phyloP scores from a whole-genome alignment of 2,797 vertebrate species.

The Delichon dasypus region DNA sequence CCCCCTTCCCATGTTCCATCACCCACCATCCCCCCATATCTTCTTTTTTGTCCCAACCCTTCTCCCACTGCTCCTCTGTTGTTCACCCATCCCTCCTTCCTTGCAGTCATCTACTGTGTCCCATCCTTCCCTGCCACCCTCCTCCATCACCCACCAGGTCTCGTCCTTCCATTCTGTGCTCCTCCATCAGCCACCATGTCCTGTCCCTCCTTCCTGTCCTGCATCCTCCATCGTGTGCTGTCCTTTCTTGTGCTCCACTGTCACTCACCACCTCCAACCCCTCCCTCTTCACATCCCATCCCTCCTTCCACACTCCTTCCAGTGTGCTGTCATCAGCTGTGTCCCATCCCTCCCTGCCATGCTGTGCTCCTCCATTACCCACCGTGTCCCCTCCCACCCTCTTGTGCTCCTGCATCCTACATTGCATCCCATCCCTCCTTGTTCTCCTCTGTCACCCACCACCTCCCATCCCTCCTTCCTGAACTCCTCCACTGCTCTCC shows the following conservation, averaged over 20 bases:
- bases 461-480: not conserved
- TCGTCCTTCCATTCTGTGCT: not conserved
- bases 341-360: not conserved
- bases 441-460: not conserved
- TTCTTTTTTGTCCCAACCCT: not conserved
- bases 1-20: not conserved
- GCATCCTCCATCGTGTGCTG: not conserved
- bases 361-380: not conserved
- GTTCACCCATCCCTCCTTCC: not conserved
- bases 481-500: not conserved
- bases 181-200: not conserved
- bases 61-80: rapidly evolving
- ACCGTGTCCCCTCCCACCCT: not conserved
- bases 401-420: not conserved
- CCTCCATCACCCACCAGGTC: not conserved
- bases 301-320: not conserved
- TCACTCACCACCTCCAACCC: not conserved
- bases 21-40: no score
- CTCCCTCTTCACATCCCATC: not conserved
- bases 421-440: not conserved
- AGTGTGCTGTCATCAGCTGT: not conserved
- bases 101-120: not conserved
- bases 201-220: not conserved
- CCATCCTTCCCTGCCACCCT: not conserved
- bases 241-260: not conserved